Evolutionary conservation across 2,113 vertebrate species (phyloP).

Genomic region (Corythoichthys haematopterus): DNA sequence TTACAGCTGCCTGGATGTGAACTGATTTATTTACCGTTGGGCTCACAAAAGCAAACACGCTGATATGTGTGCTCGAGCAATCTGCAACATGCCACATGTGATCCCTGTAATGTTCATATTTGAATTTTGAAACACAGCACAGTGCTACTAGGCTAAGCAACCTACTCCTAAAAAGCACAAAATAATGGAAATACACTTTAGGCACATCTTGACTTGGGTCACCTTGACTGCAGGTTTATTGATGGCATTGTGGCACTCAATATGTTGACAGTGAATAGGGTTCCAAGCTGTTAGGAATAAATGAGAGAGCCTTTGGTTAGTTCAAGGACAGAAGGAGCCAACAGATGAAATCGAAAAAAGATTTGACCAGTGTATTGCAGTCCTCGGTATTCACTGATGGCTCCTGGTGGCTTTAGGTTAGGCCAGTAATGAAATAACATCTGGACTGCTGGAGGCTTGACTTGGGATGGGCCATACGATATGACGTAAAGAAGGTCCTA

Average conservation of each 20-base stretch:
- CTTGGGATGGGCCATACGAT: constrained; percentile 96
- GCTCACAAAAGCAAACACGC: constrained; percentile 26
- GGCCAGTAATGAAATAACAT: constrained; percentile 99
- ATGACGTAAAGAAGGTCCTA: constrained; percentile 98
- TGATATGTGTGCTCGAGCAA: constrained; percentile 12
- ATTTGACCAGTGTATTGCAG: constrained; percentile 94
- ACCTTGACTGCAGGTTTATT: constrained; percentile 99
- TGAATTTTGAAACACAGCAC: neutral
- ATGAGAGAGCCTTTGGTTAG: constrained; percentile 12
- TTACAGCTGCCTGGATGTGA: constrained; percentile 27
- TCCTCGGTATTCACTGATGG: constrained; percentile 97
- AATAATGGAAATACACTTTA: neutral
- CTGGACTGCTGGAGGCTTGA: constrained; percentile 96
- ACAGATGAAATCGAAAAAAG: constrained; percentile 5
- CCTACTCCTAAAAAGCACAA: neutral
- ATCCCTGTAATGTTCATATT: neutral
- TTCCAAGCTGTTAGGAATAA: constrained; percentile 88
- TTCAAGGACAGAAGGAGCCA: constrained; percentile 19
- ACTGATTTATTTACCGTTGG: constrained; percentile 48
- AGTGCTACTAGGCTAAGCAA: neutral
- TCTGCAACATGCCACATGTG: constrained; percentile 11
- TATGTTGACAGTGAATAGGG: constrained; percentile 98
- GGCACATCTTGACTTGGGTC: constrained; percentile 36
- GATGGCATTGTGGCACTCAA: constrained; percentile 97
- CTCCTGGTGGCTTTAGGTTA: constrained; percentile 96